These are phyloP conservation scores for Eristalis intricaria DNA, from an alignment of 2,888 invertebrate genomes.

Conservation along the genomic window DNA sequence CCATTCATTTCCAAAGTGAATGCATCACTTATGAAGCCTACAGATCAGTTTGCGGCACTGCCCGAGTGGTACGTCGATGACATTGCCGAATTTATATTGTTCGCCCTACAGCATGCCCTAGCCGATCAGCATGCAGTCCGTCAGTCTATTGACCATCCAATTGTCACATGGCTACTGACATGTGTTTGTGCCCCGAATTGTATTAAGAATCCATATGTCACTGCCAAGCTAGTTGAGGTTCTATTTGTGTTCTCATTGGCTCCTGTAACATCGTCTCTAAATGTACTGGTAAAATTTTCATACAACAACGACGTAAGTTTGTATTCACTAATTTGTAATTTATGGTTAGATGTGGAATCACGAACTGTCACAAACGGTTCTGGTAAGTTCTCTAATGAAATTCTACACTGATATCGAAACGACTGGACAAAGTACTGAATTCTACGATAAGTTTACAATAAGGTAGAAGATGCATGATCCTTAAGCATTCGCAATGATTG, in stretches of 20 bases:
- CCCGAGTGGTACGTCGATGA: slow-evolving; percentile 99
- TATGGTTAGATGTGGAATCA: slow-evolving; percentile 91
- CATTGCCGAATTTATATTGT: slow-evolving; percentile 96
- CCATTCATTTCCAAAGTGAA: slow-evolving; percentile 83
- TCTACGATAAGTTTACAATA: slow-evolving; percentile 99
- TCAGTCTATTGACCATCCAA: slow-evolving; percentile 89
- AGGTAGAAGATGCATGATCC: slow-evolving; percentile 81
- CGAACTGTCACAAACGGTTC: slow-evolving; percentile 89
- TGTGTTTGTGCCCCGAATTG: slow-evolving; percentile 95
- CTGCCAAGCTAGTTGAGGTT: slow-evolving; percentile 97
- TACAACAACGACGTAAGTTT: not conserved
- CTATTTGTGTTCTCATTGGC: slow-evolving; percentile 90
- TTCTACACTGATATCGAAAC: slow-evolving; percentile 99
- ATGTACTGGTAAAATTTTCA: slow-evolving; percentile 76
- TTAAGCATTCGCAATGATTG: not conserved
- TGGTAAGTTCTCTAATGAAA: slow-evolving; percentile 96
- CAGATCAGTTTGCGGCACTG: slow-evolving; percentile 91
- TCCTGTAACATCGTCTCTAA: slow-evolving; percentile 82
- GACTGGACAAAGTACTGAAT: slow-evolving; percentile 98
- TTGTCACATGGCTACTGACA: slow-evolving; percentile 93
- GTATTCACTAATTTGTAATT: slow-evolving; percentile 83
- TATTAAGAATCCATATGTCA: slow-evolving; percentile 97
- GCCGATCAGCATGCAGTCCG: slow-evolving; percentile 84
- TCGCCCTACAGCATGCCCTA: slow-evolving; percentile 92
- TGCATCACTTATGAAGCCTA: slow-evolving; percentile 84